Percentiles rank a stretch among this genome's conserved stretches.
These are phyloP conservation scores for Hippasteria phrygiana DNA, from an alignment of 53 echinoderm and acorn worm genomes.

Conservation along the genomic window DNA sequence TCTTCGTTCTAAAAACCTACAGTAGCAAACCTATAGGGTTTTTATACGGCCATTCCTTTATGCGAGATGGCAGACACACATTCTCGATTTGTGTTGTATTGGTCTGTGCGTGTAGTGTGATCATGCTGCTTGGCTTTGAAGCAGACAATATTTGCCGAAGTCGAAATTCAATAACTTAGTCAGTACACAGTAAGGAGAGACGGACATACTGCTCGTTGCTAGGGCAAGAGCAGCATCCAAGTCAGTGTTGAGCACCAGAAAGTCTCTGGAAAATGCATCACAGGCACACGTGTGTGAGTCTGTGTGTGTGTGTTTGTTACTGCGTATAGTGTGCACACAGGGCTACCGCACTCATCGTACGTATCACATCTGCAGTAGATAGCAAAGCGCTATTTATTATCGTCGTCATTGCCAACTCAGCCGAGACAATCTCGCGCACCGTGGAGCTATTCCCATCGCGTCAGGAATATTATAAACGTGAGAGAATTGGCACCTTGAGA, in stretches of 20 bases:
- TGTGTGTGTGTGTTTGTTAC: too few species aligned
- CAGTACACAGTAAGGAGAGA: neutral
- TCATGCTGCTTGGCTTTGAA: neutral
- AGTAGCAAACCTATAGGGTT: too few species aligned
- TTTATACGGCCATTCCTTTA: too few species aligned
- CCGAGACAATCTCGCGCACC: slow-evolving; percentile 8
- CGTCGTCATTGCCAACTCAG: neutral
- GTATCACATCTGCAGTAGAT: neutral
- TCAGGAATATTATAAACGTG: slow-evolving; percentile 57
- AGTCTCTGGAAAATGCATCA: neutral
- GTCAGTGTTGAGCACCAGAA: neutral
- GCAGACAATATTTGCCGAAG: neutral
- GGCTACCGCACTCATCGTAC: neutral
- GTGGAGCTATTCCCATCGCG: neutral
- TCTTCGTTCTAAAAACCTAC: too few species aligned
- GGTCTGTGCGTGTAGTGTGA: too few species aligned
- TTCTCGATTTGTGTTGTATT: too few species aligned
- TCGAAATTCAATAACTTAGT: neutral
- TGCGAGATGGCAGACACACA: too few species aligned
- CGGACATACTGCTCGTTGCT: neutral
- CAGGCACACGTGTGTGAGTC: neutral
- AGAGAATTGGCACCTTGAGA: slow-evolving; percentile 8
- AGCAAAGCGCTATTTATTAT: slow-evolving; percentile 14
- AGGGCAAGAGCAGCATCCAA: neutral
- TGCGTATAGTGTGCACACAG: neutral